A percentile compares a stretch with the other conserved stretches of the same genome.
These are phyloP conservation scores for Dryadula phaetusa DNA, from an alignment of 2,888 invertebrate genomes.

Conservation along the genomic window DNA sequence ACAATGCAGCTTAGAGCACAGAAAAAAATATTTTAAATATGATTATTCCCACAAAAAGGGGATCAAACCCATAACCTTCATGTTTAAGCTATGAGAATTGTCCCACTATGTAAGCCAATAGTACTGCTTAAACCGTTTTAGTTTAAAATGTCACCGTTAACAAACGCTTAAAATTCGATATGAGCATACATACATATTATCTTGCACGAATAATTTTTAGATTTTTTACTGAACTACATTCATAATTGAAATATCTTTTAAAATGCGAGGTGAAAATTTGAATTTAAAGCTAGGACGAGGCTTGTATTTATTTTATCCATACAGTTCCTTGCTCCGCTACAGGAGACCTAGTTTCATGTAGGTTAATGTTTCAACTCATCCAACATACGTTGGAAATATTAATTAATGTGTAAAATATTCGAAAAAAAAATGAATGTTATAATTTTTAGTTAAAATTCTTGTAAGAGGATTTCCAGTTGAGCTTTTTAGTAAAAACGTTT, in stretches of 20 bases:
- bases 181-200: neutral
- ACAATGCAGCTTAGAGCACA: too few species aligned
- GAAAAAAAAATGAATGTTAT: slow-evolving; percentile 9
- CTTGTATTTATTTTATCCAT: slow-evolving; percentile 41
- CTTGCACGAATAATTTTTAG: slow-evolving; percentile 5
- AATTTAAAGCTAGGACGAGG: slow-evolving; percentile 34
- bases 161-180: neutral
- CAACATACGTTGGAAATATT: slow-evolving; percentile 39
- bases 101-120: too few species aligned
- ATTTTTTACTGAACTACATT: neutral
- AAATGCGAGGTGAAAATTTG: slow-evolving; percentile 28
- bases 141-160: neutral
- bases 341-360: slow-evolving; percentile 42
- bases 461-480: neutral
- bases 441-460: slow-evolving; percentile 6
- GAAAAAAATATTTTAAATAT: too few species aligned
- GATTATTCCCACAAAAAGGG: too few species aligned
- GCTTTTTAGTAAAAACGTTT: neutral
- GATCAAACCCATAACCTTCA: too few species aligned
- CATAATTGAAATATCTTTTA: slow-evolving; percentile 22
- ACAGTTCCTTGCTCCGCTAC: slow-evolving; percentile 42
- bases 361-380: slow-evolving; percentile 42
- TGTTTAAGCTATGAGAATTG: too few species aligned
- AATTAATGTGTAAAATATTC: slow-evolving; percentile 39
- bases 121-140: neutral